Evolutionary conservation across 2,888 invertebrate genomes (phyloP).

Genomic region (Serrognathus titanus): DNA sequence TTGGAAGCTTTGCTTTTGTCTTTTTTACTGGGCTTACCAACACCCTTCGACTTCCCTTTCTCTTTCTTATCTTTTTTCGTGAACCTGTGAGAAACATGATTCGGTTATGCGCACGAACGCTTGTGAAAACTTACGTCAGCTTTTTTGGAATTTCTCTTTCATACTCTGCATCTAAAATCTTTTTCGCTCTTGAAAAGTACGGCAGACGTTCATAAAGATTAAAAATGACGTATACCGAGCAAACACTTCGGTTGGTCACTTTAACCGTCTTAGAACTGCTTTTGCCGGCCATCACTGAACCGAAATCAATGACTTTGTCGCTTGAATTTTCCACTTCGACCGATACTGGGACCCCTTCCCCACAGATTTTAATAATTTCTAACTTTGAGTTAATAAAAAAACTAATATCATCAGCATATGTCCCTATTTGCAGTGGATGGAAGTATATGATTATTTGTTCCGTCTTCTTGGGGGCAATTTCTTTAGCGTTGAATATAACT

Average conservation of each 20-base stretch:
- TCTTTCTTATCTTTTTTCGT: not conserved
- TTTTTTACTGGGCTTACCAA: slow-evolving; percentile 10
- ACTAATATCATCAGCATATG: slow-evolving; percentile 53
- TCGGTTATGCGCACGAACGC: not conserved
- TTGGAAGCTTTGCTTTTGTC: slow-evolving; percentile 2
- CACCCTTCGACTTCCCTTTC: slow-evolving; percentile 22
- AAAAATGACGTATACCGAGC: slow-evolving; percentile 54
- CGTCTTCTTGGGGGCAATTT: slow-evolving; percentile 48
- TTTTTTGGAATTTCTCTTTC: slow-evolving; percentile 24
- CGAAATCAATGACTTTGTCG: slow-evolving; percentile 48
- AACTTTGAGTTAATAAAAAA: slow-evolving; percentile 57
- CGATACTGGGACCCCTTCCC: slow-evolving; percentile 53
- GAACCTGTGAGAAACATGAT: not conserved
- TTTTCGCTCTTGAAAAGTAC: slow-evolving; percentile 24
- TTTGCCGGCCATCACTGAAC: slow-evolving; percentile 49
- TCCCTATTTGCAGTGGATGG: slow-evolving; percentile 53
- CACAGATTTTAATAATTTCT: slow-evolving; percentile 54
- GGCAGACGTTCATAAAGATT: slow-evolving; percentile 54
- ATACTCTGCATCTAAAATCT: slow-evolving; percentile 30
- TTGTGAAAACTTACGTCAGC: not conserved
- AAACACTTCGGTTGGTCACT: slow-evolving; percentile 58
- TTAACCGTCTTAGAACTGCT: slow-evolving; percentile 53
- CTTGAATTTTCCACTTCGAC: slow-evolving; percentile 41
- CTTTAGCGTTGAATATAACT: slow-evolving; percentile 48
- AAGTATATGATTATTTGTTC: slow-evolving; percentile 54